phyloP scores from a whole-genome alignment of 2,888 invertebrate species.

The Ochropleura leucogaster region DNA sequence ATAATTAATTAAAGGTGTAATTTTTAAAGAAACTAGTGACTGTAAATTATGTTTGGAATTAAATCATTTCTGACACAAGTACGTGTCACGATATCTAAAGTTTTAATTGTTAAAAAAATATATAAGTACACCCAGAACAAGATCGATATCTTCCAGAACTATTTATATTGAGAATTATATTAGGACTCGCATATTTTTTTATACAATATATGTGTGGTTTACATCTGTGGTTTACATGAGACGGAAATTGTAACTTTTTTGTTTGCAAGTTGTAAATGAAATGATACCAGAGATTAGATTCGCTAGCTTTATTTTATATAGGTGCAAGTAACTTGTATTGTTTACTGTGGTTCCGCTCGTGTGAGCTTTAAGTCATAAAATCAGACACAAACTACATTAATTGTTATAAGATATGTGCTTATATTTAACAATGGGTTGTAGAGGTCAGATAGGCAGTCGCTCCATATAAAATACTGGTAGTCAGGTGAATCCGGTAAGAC shows the following conservation, averaged over 20 bases:
- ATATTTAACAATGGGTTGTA: no score
- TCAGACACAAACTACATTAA: background rate
- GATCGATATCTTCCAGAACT: no score
- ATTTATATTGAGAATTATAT: no score
- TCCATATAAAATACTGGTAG: no score
- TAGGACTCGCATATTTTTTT: background rate
- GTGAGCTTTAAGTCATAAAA: conserved; percentile 10
- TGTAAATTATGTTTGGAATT: background rate
- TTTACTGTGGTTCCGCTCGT: background rate
- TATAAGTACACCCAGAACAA: no score
- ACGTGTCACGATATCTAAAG: no score
- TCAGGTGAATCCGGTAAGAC: no score
- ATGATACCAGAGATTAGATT: background rate
- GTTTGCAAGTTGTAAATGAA: background rate
- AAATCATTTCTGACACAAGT: background rate
- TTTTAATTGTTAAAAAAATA: no score
- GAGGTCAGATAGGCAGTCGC: no score
- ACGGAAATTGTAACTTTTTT: background rate
- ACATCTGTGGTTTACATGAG: background rate
- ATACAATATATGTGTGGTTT: background rate
- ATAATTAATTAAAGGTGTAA: no score
- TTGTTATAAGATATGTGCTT: background rate
- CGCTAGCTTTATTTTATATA: background rate
- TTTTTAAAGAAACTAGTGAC: background rate
- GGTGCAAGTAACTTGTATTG: background rate